Conservation (phyloP, 2,888 invertebrate genomes). For the Drosophila anomelani region DNA sequence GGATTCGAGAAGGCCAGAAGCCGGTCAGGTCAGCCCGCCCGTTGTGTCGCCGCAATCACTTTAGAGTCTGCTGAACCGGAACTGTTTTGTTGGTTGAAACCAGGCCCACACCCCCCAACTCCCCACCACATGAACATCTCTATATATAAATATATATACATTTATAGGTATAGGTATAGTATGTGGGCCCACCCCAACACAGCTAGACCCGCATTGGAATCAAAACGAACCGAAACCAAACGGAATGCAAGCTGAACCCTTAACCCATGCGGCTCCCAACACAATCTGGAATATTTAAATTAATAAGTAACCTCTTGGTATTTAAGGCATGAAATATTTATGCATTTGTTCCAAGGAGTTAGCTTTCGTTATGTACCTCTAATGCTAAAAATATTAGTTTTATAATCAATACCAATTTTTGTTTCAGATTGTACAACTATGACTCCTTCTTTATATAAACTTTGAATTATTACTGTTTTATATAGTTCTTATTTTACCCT, state of each 20-base stretch:
- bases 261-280: slow-evolving; percentile 9
- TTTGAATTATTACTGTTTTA: too few relatives aligned
- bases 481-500: not conserved
- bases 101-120: not conserved
- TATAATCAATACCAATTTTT: not conserved
- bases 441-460: not conserved
- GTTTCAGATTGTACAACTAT: not conserved
- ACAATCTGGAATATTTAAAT: slow-evolving; percentile 16
- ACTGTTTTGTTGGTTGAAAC: slow-evolving; percentile 48
- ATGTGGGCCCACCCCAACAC: not conserved
- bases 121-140: not conserved
- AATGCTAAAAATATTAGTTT: not conserved
- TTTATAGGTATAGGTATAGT: not conserved
- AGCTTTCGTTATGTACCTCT: not conserved
- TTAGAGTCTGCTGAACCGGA: slow-evolving; percentile 71
- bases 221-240: slow-evolving; percentile 23
- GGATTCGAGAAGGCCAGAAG: slow-evolving; percentile 6
- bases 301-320: slow-evolving; percentile 10
- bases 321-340: slow-evolving; percentile 9
- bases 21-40: slow-evolving; percentile 13
- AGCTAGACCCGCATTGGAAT: slow-evolving; percentile 24
- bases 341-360: too few relatives aligned
- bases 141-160: not conserved
- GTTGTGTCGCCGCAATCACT: slow-evolving; percentile 59
- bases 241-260: slow-evolving; percentile 10